phyloP scores from a whole-genome alignment of 1,140 invertebrate genomes.

The Nebria ingens region DNA sequence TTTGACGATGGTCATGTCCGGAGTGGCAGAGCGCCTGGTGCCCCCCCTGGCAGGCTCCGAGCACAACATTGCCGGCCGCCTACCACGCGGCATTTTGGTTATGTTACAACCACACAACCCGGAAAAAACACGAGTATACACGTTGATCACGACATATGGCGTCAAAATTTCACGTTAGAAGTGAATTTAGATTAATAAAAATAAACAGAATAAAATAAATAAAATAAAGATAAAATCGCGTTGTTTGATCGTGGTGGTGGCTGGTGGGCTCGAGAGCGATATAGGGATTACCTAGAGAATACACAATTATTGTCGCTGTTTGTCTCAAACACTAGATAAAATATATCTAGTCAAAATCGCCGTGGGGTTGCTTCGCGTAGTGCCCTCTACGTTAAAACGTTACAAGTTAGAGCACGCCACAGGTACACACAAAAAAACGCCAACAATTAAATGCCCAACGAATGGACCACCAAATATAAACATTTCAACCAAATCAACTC shows the following conservation, averaged over 20 bases:
- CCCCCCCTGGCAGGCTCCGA: constrained; percentile 21
- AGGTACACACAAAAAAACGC: too few relatives aligned
- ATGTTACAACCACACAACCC: not conserved
- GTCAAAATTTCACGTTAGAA: not conserved
- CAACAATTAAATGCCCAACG: too few relatives aligned
- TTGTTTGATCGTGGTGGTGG: not conserved
- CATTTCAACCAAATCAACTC: too few relatives aligned
- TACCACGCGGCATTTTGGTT: constrained; percentile 25
- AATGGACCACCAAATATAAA: too few relatives aligned
- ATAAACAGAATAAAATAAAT: not conserved
- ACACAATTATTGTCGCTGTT: too few relatives aligned
- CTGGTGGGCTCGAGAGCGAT: not conserved
- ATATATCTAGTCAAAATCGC: not conserved
- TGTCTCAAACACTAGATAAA: not conserved
- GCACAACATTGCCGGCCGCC: constrained; percentile 14
- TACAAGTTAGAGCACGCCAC: not conserved
- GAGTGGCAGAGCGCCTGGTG: constrained; percentile 20
- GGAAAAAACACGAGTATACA: not conserved
- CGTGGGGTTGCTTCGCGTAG: not conserved
- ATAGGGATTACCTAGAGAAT: not conserved
- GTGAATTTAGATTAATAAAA: not conserved
- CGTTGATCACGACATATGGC: not conserved
- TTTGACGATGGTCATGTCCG: constrained; percentile 31
- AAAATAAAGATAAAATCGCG: not conserved
- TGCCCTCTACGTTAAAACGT: not conserved